These are phyloP conservation scores for Oreonectes daqikongensis DNA, from an alignment of 2,797 vertebrate genomes.

Conservation along the genomic window DNA sequence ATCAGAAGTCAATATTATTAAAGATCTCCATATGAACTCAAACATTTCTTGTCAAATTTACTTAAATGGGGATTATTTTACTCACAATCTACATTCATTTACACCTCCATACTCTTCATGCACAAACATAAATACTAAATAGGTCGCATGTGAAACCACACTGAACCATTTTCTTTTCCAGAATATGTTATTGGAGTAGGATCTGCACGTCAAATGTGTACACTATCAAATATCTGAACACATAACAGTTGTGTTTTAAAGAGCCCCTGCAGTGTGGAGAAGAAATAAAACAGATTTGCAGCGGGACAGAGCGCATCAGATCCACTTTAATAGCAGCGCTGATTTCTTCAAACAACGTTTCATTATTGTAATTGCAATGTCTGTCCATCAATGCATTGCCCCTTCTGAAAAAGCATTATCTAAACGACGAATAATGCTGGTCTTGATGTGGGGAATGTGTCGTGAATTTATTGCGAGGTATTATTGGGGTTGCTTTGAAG, in stretches of 20 bases:
- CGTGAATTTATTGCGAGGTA: constrained; percentile 27
- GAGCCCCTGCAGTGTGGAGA: constrained; percentile 63
- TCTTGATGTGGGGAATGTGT: constrained; percentile 59
- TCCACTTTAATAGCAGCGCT: constrained; percentile 54
- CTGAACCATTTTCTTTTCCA: not conserved
- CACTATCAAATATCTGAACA: constrained; percentile 59
- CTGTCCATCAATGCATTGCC: constrained; percentile 67
- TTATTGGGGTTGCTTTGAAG: constrained; percentile 39
- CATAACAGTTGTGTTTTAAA: constrained; percentile 59
- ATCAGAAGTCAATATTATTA: too few relatives aligned
- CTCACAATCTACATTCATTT: too few relatives aligned
- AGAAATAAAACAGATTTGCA: constrained; percentile 60
- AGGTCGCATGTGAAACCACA: too few relatives aligned
- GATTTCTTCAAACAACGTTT: constrained; percentile 65
- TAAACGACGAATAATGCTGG: constrained; percentile 49
- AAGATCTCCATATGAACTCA: too few relatives aligned
- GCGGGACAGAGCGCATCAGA: constrained; percentile 56
- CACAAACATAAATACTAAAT: too few relatives aligned
- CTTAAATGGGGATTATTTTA: too few relatives aligned
- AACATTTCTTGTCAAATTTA: too few relatives aligned
- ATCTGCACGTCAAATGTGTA: not conserved
- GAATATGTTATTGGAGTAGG: not conserved
- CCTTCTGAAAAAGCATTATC: constrained; percentile 59
- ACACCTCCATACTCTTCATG: too few relatives aligned
- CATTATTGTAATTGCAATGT: constrained; percentile 71